phyloP scores from a whole-genome alignment of 2,797 vertebrate genomes.

The Meda fulgida region DNA sequence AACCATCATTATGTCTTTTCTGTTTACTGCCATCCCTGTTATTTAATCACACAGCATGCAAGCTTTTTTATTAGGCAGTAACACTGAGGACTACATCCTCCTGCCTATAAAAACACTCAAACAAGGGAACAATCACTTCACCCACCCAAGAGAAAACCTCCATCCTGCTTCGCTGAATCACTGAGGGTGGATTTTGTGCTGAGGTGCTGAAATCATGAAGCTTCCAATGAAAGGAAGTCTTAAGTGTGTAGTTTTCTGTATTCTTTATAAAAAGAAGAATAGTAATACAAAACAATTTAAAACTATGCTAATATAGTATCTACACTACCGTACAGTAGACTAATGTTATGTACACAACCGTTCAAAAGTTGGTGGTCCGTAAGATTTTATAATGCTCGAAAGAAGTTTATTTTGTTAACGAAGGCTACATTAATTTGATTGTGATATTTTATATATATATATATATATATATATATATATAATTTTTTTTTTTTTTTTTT shows the following conservation, averaged over 20 bases:
- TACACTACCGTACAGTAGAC: too few relatives aligned
- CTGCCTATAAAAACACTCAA: constrained; percentile 88
- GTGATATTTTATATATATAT: too few relatives aligned
- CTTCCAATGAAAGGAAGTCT: background rate
- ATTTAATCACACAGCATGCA: constrained; percentile 91
- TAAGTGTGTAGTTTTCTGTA: background rate
- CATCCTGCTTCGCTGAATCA: constrained; percentile 84
- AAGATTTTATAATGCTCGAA: background rate
- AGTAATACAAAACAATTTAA: fast-evolving
- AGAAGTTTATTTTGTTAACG: background rate
- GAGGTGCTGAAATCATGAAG: background rate
- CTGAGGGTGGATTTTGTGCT: constrained; percentile 13
- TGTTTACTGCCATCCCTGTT: constrained; percentile 91
- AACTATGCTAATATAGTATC: too few relatives aligned
- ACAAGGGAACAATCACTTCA: constrained; percentile 83
- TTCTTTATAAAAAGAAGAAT: background rate
- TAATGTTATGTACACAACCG: too few relatives aligned
- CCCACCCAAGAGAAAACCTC: constrained; percentile 77
- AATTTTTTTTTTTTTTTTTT: too few relatives aligned
- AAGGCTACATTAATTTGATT: background rate
- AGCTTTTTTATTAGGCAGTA: constrained; percentile 87
- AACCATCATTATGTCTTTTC: constrained; percentile 89
- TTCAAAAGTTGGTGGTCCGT: background rate
- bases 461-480: too few relatives aligned
- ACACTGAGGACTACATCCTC: constrained; percentile 90